Evolutionary conservation across 2,888 invertebrate species (phyloP).

Genomic region (Caenorhabditis zanzibari): DNA sequence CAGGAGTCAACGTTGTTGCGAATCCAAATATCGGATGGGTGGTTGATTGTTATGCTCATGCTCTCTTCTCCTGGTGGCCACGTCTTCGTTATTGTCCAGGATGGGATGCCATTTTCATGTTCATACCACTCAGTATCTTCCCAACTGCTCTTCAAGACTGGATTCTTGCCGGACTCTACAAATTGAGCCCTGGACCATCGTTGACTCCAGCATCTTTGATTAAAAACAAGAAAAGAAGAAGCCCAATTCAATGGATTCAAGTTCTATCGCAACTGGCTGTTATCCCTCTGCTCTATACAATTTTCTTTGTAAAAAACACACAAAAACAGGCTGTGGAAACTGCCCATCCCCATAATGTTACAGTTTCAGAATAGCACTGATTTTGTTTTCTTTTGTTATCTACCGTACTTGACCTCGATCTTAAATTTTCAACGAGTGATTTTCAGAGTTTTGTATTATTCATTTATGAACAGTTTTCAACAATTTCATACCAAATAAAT

Average conservation of each 20-base stretch:
- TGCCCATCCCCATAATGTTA: slow-evolving; percentile 45
- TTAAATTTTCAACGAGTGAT: slow-evolving; percentile 20
- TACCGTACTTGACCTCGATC: slow-evolving; percentile 58
- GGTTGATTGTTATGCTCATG: slow-evolving; percentile 78
- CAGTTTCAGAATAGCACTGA: slow-evolving; percentile 17
- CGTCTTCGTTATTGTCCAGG: slow-evolving; percentile 76
- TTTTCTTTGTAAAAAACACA: slow-evolving; percentile 54
- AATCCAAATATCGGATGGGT: slow-evolving; percentile 78
- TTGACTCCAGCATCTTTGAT: slow-evolving; percentile 65
- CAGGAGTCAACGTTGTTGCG: slow-evolving; percentile 76
- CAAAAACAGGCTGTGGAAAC: slow-evolving; percentile 32
- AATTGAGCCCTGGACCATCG: slow-evolving; percentile 73
- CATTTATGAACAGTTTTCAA: slow-evolving; percentile 16
- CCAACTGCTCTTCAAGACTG: slow-evolving; percentile 75
- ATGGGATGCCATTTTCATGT: slow-evolving; percentile 79
- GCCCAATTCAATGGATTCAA: slow-evolving; percentile 32
- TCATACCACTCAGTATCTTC: slow-evolving; percentile 76
- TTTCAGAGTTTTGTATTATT: slow-evolving; percentile 9
- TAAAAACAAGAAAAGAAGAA: slow-evolving; percentile 16
- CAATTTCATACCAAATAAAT: slow-evolving; percentile 25
- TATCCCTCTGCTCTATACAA: slow-evolving; percentile 44
- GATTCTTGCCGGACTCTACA: slow-evolving; percentile 69
- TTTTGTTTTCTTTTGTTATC: slow-evolving; percentile 2
- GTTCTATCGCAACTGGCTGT: slow-evolving; percentile 47
- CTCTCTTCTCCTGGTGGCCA: slow-evolving; percentile 75